A percentile compares a stretch with the other conserved stretches of the same genome.
These are phyloP conservation scores for Metopia argyrocephala DNA, from an alignment of 2,888 invertebrate genomes.

Conservation along the genomic window DNA sequence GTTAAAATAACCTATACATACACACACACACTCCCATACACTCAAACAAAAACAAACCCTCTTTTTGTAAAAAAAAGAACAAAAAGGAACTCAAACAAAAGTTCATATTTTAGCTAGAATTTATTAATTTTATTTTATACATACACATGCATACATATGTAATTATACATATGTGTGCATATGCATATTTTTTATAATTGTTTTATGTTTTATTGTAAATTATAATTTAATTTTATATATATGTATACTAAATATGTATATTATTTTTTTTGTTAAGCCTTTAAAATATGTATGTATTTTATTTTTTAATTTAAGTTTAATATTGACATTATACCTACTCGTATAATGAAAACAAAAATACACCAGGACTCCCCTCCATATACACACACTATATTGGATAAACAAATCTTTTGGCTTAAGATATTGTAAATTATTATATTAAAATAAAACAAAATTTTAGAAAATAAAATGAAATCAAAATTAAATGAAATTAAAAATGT, in stretches of 20 bases:
- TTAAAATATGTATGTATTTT: constrained; percentile 64
- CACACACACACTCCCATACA: background rate
- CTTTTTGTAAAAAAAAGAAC: constrained; percentile 47
- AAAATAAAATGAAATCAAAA: background rate
- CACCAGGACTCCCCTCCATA: background rate
- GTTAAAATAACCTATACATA: constrained; percentile 32
- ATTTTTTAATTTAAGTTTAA: constrained; percentile 64
- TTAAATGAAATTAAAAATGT: background rate
- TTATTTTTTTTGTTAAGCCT: constrained; percentile 68
- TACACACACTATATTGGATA: constrained; percentile 19
- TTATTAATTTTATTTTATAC: constrained; percentile 70
- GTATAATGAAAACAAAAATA: constrained; percentile 10
- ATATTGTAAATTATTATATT: constrained; percentile 61
- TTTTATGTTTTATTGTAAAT: constrained; percentile 61
- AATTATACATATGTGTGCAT: constrained; percentile 34
- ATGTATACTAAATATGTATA: constrained; percentile 37
- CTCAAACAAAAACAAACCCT: constrained; percentile 21
- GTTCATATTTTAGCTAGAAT: constrained; percentile 59
- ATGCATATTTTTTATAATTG: constrained; percentile 44
- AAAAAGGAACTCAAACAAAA: constrained; percentile 46
- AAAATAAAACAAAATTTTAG: background rate
- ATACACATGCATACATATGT: constrained; percentile 64
- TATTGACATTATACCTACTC: too few relatives aligned
- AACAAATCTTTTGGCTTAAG: constrained; percentile 30
- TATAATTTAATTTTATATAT: constrained; percentile 61